Conservation (phyloP, 2,888 invertebrate genomes). For the Flexamia atlantica region DNA sequence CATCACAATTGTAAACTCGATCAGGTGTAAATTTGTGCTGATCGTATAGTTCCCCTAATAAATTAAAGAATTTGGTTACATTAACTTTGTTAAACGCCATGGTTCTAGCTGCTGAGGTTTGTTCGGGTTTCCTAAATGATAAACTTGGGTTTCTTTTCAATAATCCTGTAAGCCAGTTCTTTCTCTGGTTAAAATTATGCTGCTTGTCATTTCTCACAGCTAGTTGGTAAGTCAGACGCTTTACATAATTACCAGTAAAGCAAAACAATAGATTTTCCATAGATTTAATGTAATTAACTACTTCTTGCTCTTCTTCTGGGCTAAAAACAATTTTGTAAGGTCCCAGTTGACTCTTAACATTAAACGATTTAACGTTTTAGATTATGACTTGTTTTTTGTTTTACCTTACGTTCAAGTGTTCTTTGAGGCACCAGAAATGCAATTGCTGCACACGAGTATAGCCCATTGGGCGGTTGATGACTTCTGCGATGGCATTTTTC, state of each 20-base stretch:
- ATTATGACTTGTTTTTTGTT: background rate
- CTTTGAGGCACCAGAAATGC: constrained; percentile 31
- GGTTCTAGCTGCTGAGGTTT: constrained; percentile 14
- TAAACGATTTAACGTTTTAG: background rate
- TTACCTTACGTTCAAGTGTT: constrained; percentile 24
- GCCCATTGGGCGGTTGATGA: constrained; percentile 24
- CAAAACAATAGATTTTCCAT: constrained; percentile 37
- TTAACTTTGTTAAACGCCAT: constrained; percentile 44
- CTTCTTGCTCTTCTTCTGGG: constrained; percentile 32
- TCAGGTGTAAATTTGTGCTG: constrained; percentile 25
- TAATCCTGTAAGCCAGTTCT: constrained; percentile 30
- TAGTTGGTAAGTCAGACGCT: background rate
- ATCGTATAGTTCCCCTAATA: constrained; percentile 2
- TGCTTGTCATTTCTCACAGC: background rate
- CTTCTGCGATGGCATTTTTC: constrained; percentile 36
- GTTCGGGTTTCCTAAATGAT: constrained; percentile 27
- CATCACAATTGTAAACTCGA: constrained; percentile 28
- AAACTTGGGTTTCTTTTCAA: constrained; percentile 8
- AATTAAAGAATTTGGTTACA: constrained; percentile 8
- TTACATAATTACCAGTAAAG: background rate
- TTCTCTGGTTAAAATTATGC: constrained; percentile 25
- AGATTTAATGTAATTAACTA: constrained; percentile 1
- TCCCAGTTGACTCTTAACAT: background rate
- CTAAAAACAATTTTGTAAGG: constrained; percentile 22
- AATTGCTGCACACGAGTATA: constrained; percentile 7